These are phyloP conservation scores for Orgyia antiqua DNA, from an alignment of 2,888 invertebrate genomes.

Conservation along the genomic window DNA sequence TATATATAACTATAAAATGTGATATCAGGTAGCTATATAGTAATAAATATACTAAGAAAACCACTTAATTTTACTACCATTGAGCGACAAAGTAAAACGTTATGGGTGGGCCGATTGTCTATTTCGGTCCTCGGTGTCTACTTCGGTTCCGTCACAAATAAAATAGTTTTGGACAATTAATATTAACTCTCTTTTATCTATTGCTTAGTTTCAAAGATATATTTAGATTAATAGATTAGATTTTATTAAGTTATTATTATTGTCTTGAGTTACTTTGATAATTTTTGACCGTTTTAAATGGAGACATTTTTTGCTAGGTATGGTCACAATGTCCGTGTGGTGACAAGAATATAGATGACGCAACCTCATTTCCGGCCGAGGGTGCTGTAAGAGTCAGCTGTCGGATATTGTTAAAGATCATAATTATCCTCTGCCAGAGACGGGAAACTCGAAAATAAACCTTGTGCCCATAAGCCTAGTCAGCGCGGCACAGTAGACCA, in stretches of 20 bases:
- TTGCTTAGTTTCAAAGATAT: conserved; percentile 44
- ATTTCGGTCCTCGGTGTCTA: conserved; percentile 52
- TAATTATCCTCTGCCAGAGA: too few species aligned
- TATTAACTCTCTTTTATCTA: conserved; percentile 57
- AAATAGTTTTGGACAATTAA: conserved; percentile 69
- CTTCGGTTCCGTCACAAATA: conserved; percentile 63
- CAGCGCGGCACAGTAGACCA: too few species aligned
- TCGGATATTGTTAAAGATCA: too few species aligned
- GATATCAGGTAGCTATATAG: conserved; percentile 45
- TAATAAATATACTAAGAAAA: conserved; percentile 45
- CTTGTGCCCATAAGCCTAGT: too few species aligned
- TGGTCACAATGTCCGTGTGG: too few species aligned
- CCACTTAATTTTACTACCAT: conserved; percentile 53
- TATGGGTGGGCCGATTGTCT: conserved; percentile 65
- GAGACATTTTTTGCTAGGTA: too few species aligned
- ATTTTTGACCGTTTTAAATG: too few species aligned
- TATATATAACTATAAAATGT: conserved; percentile 28
- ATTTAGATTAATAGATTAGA: conserved; percentile 17
- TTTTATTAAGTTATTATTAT: neutral
- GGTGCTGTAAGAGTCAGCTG: too few species aligned
- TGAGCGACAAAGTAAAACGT: conserved; percentile 40
- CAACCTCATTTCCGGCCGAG: too few species aligned
- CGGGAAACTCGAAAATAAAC: too few species aligned
- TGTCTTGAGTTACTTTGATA: too few species aligned
- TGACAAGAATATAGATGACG: too few species aligned